phyloP scores from a whole-genome alignment of 2,797 vertebrate genomes.

The Loriculus beryllinus region DNA sequence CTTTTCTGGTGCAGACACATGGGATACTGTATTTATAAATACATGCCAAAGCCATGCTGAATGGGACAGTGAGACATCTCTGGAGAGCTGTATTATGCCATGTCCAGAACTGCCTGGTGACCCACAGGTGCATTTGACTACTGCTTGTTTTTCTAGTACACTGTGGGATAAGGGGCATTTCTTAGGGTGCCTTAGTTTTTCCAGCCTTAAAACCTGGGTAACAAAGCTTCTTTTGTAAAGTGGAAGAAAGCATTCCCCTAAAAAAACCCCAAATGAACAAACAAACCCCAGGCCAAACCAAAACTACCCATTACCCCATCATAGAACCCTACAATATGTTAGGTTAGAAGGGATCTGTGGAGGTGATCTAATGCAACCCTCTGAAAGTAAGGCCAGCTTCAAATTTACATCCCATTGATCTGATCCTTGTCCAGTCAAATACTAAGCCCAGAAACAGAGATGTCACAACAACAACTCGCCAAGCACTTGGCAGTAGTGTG shows the following conservation, averaged over 20 bases:
- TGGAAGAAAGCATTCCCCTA: background rate
- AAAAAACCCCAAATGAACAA: background rate
- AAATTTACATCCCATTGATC: background rate
- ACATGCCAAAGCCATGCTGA: background rate
- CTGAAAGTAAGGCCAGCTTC: background rate
- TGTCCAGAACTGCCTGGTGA: background rate
- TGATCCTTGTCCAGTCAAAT: background rate
- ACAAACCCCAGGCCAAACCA: background rate
- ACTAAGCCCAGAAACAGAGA: background rate
- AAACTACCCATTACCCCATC: background rate
- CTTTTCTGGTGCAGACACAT: background rate
- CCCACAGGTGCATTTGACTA: background rate
- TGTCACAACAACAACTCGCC: background rate
- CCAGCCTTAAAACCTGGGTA: background rate
- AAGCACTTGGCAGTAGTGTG: background rate
- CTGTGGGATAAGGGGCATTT: background rate
- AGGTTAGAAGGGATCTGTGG: background rate
- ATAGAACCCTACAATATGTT: background rate
- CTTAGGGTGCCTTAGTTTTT: background rate
- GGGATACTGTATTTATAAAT: background rate
- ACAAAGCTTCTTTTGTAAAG: background rate
- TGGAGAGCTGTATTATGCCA: background rate
- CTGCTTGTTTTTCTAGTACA: background rate
- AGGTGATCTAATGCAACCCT: background rate
- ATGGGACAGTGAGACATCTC: background rate